Evolutionary conservation across 1,140 invertebrate genomes (phyloP), one percentile per base, ranked within the genome.

Genomic region (Lanistes nyassanus): DNA sequence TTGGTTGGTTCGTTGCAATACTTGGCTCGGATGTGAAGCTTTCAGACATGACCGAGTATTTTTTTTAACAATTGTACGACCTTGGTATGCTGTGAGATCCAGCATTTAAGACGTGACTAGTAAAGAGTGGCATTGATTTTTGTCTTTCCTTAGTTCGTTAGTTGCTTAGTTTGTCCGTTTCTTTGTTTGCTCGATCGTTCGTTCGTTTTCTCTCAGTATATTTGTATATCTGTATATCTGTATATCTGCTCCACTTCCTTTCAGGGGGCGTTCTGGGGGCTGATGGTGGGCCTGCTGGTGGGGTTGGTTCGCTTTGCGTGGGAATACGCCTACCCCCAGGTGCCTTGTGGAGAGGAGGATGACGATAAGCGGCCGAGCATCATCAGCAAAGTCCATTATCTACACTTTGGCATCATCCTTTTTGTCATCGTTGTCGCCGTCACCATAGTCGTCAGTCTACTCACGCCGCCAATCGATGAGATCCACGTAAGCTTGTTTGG

Each of bases 241-340:
- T 2, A 34, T n/a, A 42, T 53, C 19, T 11, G 2, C 13, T 51
- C 21, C 51, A 53, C 58, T 79, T 31, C 74, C 75, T 76, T 83
- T 58, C 67, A 86, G 86, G 91, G 91, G 29, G 91, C 91, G 19
- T 92, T 92, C 86, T 92, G 90, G 89, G 91, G 91, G 42, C 81
- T 92, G 36, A 91, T 92, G 87, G 79, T 88, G 53, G 91, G 91
- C 2, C 80, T 92, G 5, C 79, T 90, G 19, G 83, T 90, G 60
- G 91, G 91, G 3, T 29, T 90, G n/a, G 83, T 89, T 13, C 80
- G 89, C 4, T 88, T 90, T 73, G 80, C 83, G n/a, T 88, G 88
- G 86, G 88, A 89, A 76, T 88, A 86, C 69, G 70, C 79, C 13
- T 89, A 88, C 79, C 62, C 76, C 23, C 77, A 82, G 0, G 80